Conservation (phyloP, 2,113 vertebrate genomes). For the Cheirogaleus medius region DNA sequence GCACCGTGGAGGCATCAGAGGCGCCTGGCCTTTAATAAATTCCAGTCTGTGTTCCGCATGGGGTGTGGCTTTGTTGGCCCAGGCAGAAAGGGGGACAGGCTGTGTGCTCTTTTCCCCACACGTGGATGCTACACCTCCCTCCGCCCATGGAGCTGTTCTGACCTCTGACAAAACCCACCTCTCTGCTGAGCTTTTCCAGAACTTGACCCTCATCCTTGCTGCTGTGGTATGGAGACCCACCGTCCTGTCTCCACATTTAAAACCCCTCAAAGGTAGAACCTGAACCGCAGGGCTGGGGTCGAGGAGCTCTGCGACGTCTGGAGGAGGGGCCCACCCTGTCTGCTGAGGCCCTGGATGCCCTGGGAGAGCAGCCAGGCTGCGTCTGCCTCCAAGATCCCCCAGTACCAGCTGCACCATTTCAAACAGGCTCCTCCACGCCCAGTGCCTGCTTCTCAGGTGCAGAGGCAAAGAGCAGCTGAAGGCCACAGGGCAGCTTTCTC, state of each 20-base stretch:
- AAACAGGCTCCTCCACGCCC: not conserved
- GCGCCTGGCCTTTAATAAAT: not conserved
- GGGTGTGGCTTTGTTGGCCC: not conserved
- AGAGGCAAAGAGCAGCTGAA: rapidly evolving
- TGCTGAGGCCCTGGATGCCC: not conserved
- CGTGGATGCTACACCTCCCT: no score
- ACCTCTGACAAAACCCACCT: no score
- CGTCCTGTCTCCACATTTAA: no score
- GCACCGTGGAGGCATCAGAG: not conserved
- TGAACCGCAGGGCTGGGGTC: not conserved
- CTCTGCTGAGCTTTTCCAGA: not conserved
- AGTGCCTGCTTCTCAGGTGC: not conserved
- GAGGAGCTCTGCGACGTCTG: not conserved
- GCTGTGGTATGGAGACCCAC: no score
- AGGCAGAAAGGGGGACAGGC: not conserved
- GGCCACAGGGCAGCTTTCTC: not conserved
- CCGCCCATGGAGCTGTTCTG: not conserved
- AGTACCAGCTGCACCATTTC: not conserved
- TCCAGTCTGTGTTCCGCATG: not conserved
- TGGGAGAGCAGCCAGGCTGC: not conserved
- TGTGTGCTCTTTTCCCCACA: rapidly evolving
- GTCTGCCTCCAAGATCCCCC: no score
- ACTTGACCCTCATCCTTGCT: no score
- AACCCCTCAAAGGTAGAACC: not conserved
- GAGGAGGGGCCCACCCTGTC: not conserved